Evolutionary conservation across 1,140 invertebrate species (phyloP).

Genomic region (Olivierus martensii): DNA sequence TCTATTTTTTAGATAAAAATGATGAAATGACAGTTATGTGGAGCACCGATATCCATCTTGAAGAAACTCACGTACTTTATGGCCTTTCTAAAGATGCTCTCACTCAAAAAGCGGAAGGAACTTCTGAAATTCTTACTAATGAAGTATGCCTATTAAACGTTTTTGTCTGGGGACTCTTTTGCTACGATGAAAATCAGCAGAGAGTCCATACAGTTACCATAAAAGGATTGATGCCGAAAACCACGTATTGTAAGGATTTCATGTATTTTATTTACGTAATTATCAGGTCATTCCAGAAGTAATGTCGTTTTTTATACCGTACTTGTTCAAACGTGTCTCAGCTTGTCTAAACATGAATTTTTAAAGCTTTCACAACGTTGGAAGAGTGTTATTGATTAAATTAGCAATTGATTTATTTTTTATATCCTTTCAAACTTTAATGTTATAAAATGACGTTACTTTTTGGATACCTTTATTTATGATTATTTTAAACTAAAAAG

Average conservation of each 20-base stretch:
- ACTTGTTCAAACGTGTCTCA: too few species aligned
- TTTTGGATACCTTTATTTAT: too few species aligned
- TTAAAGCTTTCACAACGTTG: too few species aligned
- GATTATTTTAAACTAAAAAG: too few species aligned
- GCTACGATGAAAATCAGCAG: constrained; percentile 32
- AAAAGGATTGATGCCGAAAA: constrained; percentile 38
- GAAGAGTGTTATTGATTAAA: too few species aligned
- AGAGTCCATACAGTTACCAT: constrained; percentile 64
- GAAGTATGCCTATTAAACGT: too few species aligned
- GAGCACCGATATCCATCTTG: constrained; percentile 59
- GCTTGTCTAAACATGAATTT: too few species aligned
- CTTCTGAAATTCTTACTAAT: neutral
- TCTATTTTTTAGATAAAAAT: constrained; percentile 34
- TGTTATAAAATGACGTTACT: too few species aligned
- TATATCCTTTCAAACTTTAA: neutral
- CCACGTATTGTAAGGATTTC: constrained; percentile 44
- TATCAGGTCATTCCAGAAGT: too few species aligned
- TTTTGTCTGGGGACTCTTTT: constrained; percentile 33
- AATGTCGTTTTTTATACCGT: too few species aligned
- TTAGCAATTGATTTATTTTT: too few species aligned
- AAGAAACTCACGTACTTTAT: constrained; percentile 60
- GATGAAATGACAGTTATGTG: constrained; percentile 75
- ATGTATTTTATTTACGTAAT: too few species aligned
- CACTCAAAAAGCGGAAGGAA: constrained; percentile 30
- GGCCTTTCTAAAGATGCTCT: constrained; percentile 33